phyloP scores from a whole-genome alignment of 37 sponge, comb jelly and placozoan species.

The Diacarnus erythraeanus region DNA sequence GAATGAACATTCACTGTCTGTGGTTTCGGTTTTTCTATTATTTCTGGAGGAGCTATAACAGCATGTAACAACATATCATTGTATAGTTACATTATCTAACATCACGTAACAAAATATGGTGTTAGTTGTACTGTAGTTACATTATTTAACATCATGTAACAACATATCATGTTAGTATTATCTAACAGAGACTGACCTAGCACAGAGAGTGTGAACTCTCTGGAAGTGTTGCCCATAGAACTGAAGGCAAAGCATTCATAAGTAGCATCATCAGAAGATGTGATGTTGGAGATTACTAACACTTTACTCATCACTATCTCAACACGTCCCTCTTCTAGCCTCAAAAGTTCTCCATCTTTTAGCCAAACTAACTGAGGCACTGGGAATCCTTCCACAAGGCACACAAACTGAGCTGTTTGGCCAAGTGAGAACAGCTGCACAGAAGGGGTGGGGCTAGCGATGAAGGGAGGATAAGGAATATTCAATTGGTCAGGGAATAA shows the following conservation, averaged over 20 bases:
- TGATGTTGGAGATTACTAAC: slow-evolving; percentile 13
- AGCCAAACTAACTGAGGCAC: slow-evolving; percentile 19
- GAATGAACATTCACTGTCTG: neutral
- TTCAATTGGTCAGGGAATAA: neutral
- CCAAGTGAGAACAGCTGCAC: slow-evolving; percentile 11
- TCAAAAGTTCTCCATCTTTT: slow-evolving; percentile 3
- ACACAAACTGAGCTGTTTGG: slow-evolving; percentile 46
- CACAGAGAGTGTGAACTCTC: neutral
- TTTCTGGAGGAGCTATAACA: neutral
- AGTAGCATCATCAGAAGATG: slow-evolving; percentile 1
- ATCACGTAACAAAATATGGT: neutral
- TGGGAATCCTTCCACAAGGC: slow-evolving; percentile 18
- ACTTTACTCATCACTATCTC: neutral
- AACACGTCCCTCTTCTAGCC: neutral
- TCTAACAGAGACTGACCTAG: neutral
- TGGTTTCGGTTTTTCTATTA: neutral
- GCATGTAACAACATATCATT: neutral
- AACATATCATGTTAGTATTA: too few species aligned
- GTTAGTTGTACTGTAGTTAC: neutral
- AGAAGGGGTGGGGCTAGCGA: slow-evolving; percentile 32
- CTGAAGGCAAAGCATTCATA: slow-evolving; percentile 22
- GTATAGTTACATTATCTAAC: neutral
- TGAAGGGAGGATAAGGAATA: neutral
- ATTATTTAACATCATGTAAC: neutral
- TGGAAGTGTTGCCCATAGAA: neutral